Percentiles rank a stretch among this genome's conserved stretches.
Conservation (phyloP, 2,113 vertebrate species). For the Poecile atricapillus region DNA sequence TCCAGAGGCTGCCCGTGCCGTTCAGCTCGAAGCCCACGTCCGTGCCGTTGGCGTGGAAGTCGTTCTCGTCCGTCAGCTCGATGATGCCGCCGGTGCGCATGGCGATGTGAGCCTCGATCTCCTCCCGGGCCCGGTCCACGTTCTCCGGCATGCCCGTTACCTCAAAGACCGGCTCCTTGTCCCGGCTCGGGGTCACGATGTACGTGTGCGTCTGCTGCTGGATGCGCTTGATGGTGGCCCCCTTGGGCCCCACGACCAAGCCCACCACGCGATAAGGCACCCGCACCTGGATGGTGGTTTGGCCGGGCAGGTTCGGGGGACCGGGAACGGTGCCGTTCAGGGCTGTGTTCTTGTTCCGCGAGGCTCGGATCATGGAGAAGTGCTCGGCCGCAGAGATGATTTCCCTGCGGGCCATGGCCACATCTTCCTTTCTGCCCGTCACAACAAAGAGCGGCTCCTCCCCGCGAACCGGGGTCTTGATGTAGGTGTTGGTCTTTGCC, state of each 20-base stretch:
- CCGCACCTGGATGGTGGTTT: slow-evolving; percentile 97
- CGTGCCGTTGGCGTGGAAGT: slow-evolving; percentile 96
- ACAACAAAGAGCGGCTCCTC: slow-evolving; percentile 99
- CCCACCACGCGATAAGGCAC: slow-evolving; percentile 96
- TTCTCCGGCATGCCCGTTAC: slow-evolving; percentile 98
- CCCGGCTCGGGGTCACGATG: slow-evolving; percentile 94
- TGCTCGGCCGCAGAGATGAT: slow-evolving; percentile 97
- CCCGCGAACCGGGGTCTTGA: slow-evolving; percentile 96
- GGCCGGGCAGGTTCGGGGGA: slow-evolving; percentile 90
- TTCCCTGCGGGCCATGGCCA: slow-evolving; percentile 95
- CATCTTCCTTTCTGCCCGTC: slow-evolving; percentile 94
- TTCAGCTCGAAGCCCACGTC: slow-evolving; percentile 92
- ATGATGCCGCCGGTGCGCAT: slow-evolving; percentile 92
- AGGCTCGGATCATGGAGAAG: slow-evolving; percentile 97
- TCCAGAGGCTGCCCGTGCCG: slow-evolving; percentile 85
- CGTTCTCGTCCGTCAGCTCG: slow-evolving; percentile 91
- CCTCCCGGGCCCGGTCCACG: slow-evolving; percentile 92
- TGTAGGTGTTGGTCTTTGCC: slow-evolving; percentile 98
- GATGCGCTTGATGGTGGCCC: slow-evolving; percentile 96
- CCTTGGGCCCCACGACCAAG: slow-evolving; percentile 93
- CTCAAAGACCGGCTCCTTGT: slow-evolving; percentile 97
- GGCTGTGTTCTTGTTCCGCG: slow-evolving; percentile 90
- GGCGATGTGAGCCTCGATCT: slow-evolving; percentile 96
- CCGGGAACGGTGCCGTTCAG: slow-evolving; percentile 84
- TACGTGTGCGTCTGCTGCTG: slow-evolving; percentile 98